A percentile compares a stretch with the other conserved stretches of the same genome.
phyloP scores from a whole-genome alignment of 2,797 vertebrate species.

The Sebastes umbrosus region DNA sequence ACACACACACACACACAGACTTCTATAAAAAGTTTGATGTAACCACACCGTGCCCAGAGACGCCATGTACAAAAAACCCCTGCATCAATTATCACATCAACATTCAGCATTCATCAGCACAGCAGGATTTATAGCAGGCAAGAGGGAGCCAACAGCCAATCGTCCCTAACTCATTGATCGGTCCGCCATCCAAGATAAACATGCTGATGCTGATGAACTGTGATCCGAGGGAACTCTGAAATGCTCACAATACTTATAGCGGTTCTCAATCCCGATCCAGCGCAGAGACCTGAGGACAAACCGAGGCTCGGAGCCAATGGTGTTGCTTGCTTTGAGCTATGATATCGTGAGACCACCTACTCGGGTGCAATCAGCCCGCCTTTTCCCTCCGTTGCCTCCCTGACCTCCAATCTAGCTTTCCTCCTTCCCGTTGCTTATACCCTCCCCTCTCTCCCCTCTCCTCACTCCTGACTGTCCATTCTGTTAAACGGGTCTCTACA shows the following conservation, averaged over 20 bases:
- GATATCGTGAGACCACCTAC: slow-evolving; percentile 60
- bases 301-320: slow-evolving; percentile 38
- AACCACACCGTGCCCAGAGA: slow-evolving; percentile 63
- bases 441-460: slow-evolving; percentile 28
- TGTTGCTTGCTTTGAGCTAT: slow-evolving; percentile 23
- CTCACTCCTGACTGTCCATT: slow-evolving; percentile 60
- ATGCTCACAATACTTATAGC: slow-evolving; percentile 33
- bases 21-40: slow-evolving; percentile 52
- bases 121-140: slow-evolving; percentile 45
- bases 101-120: slow-evolving; percentile 61
- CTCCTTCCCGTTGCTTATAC: slow-evolving; percentile 10
- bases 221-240: slow-evolving; percentile 57
- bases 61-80: slow-evolving; percentile 54
- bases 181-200: slow-evolving; percentile 65
- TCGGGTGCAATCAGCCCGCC: slow-evolving; percentile 42
- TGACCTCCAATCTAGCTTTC: slow-evolving; percentile 61
- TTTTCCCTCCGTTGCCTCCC: slow-evolving; percentile 58
- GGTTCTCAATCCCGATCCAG: slow-evolving; percentile 33
- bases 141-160: slow-evolving; percentile 37
- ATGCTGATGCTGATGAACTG: slow-evolving; percentile 68
- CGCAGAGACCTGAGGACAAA: slow-evolving; percentile 41
- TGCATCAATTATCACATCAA: slow-evolving; percentile 70
- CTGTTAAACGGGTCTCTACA: slow-evolving; percentile 31
- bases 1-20: not conserved
- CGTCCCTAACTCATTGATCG: slow-evolving; percentile 59